Conservation (phyloP, 2,888 invertebrate species). For the Lacanobia wlatinum region DNA sequence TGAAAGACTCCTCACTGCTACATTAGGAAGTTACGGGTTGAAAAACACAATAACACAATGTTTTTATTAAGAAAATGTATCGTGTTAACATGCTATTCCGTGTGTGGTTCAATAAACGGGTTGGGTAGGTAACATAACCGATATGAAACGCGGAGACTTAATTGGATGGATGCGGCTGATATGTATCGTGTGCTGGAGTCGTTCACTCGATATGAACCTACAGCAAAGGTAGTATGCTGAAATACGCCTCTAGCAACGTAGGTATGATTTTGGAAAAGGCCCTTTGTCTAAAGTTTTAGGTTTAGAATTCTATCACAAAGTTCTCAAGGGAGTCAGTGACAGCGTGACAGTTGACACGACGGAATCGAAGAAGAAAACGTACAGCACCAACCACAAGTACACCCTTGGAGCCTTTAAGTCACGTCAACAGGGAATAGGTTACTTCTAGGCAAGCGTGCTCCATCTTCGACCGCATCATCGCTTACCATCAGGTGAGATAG, state of each 20-base stretch:
- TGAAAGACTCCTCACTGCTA: too few species aligned
- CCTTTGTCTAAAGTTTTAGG: too few species aligned
- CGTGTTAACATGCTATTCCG: constrained; percentile 25
- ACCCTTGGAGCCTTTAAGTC: too few species aligned
- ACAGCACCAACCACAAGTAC: too few species aligned
- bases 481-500: too few species aligned
- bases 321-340: too few species aligned
- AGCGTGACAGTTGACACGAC: too few species aligned
- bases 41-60: neutral
- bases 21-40: neutral
- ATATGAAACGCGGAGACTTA: constrained; percentile 1
- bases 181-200: constrained; percentile 23
- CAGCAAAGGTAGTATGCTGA: neutral
- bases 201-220: constrained; percentile 12
- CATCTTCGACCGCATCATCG: too few species aligned
- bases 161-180: constrained; percentile 39
- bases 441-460: too few species aligned
- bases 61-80: neutral
- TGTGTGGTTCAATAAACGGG: constrained; percentile 1
- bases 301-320: too few species aligned
- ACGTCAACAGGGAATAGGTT: too few species aligned
- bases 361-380: too few species aligned
- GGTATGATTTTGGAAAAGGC: neutral
- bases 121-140: constrained; percentile 21
- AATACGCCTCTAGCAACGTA: neutral